Conservation (phyloP, 2,888 invertebrate species). For the Automeris io region DNA sequence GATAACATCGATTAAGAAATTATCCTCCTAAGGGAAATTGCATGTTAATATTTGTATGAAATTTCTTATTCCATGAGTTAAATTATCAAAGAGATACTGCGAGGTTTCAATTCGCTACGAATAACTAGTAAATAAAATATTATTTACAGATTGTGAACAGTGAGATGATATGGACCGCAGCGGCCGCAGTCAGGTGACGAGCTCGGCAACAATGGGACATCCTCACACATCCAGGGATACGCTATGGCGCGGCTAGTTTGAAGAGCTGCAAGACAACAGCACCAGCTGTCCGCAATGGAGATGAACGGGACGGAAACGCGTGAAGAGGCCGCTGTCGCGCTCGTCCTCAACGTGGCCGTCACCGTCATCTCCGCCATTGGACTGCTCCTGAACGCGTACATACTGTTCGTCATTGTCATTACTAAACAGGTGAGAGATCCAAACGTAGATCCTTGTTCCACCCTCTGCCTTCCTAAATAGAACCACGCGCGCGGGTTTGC, state of each 20-base stretch:
- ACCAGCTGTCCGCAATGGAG: conserved; percentile 40
- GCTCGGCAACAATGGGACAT: conserved; percentile 23
- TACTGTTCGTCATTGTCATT: conserved; percentile 83
- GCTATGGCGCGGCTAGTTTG: conserved; percentile 38
- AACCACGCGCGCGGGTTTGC: no score
- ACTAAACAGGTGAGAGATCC: conserved; percentile 83
- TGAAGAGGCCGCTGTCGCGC: conserved; percentile 78
- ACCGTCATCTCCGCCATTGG: conserved; percentile 83
- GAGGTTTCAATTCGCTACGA: no score
- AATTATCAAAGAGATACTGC: no score
- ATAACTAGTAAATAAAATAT: no score
- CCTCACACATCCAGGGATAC: conserved; percentile 17
- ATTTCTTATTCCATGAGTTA: no score
- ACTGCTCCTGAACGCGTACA: conserved; percentile 84
- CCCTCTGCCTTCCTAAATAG: no score
- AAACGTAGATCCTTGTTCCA: no score
- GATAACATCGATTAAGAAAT: no score
- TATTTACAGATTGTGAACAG: conserved; percentile 32
- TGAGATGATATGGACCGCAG: conserved; percentile 65
- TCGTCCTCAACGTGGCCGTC: conserved; percentile 81
- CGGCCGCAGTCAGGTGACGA: conserved; percentile 64
- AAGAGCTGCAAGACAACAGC: conserved; percentile 33
- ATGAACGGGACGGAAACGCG: conserved; percentile 67
- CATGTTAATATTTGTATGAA: no score
- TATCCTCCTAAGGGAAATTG: no score